Evolutionary conservation across 1,140 invertebrate genomes (phyloP).

Genomic region (Drosophila sturtevanti): DNA sequence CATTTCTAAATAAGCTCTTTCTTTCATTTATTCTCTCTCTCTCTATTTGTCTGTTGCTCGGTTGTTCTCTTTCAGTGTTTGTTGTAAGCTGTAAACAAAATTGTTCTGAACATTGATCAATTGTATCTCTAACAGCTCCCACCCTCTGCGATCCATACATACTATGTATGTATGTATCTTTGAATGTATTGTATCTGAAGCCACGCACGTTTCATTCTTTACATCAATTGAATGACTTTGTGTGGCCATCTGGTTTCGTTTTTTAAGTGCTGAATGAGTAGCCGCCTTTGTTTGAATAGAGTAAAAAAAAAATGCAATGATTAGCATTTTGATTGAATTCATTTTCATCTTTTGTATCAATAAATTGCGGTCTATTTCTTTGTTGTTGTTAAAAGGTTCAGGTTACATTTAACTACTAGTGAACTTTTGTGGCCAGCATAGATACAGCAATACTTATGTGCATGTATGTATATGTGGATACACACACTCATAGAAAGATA

Average conservation of each 20-base stretch:
- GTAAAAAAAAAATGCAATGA: conserved; percentile 14
- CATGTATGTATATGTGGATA: conserved; percentile 27
- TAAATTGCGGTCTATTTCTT: conserved; percentile 70
- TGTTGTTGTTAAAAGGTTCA: conserved; percentile 48
- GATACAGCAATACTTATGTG: conserved; percentile 13
- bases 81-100: conserved; percentile 62
- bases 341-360: conserved; percentile 62
- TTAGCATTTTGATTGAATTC: conserved; percentile 13
- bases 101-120: conserved; percentile 36
- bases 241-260: conserved; percentile 15
- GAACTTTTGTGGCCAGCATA: conserved; percentile 65
- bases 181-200: conserved; percentile 28
- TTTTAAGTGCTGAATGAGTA: conserved; percentile 17
- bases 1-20: conserved; percentile 34
- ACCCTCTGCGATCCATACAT: neutral
- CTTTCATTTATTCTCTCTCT: neutral
- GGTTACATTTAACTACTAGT: conserved; percentile 65
- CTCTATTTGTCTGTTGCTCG: neutral
- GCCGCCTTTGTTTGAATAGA: conserved; percentile 35
- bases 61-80: conserved; percentile 29
- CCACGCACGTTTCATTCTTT: neutral
- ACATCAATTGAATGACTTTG: conserved; percentile 1
- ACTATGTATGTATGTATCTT: neutral
- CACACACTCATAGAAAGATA: conserved; percentile 12
- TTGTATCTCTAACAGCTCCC: neutral